These are phyloP conservation scores for Mus pahari DNA, from an alignment of 2,113 vertebrate species.

Conservation along the genomic window DNA sequence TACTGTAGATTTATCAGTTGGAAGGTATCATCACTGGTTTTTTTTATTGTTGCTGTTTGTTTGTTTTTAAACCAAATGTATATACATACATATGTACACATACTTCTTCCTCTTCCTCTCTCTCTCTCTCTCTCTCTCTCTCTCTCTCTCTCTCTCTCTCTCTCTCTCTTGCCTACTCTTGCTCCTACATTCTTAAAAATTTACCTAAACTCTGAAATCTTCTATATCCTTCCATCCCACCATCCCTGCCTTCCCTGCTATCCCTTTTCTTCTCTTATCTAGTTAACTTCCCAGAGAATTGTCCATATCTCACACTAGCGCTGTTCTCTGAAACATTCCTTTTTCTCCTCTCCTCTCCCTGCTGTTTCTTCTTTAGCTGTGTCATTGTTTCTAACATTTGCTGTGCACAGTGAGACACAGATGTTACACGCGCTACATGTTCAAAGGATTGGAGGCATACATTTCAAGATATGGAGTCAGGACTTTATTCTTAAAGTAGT, in stretches of 20 bases:
- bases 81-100: neutral
- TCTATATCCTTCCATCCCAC: too few relatives aligned
- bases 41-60: neutral
- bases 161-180: neutral
- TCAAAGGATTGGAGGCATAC: neutral
- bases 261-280: neutral
- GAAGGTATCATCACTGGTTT: neutral
- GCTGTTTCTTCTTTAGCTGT: neutral
- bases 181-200: neutral
- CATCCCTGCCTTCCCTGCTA: too few relatives aligned
- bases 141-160: neutral
- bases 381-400: neutral
- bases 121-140: neutral
- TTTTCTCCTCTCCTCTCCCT: neutral
- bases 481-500: neutral
- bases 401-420: rapidly evolving
- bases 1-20: neutral
- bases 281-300: neutral
- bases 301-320: neutral
- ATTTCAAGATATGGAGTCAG: neutral
- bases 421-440: rapidly evolving
- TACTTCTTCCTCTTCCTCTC: too few relatives aligned
- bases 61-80: neutral
- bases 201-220: neutral
- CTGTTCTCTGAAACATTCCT: neutral